phyloP scores from a whole-genome alignment of 2,888 invertebrate species.

The Camponotus fellah region DNA sequence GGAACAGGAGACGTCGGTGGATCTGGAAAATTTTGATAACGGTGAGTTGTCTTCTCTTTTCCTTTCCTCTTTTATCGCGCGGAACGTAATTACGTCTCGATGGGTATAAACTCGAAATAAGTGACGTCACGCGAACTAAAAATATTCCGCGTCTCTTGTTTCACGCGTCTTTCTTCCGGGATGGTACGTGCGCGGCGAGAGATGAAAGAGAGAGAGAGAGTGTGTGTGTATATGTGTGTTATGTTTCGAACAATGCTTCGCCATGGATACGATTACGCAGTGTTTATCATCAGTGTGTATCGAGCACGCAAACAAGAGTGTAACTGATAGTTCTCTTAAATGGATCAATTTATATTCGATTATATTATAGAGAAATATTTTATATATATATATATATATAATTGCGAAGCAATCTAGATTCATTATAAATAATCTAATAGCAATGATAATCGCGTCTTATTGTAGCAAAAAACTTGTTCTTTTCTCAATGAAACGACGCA shows the following conservation, averaged over 20 bases:
- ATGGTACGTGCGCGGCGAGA: background rate
- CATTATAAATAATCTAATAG: background rate
- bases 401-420: background rate
- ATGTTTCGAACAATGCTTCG: background rate
- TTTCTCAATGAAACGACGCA: background rate
- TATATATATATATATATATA: background rate
- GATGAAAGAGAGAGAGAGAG: background rate
- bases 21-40: slow-evolving; percentile 17
- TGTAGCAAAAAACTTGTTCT: background rate
- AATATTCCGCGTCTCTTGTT: background rate
- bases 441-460: background rate
- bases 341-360: background rate
- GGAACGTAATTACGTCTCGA: background rate
- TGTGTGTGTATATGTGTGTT: background rate
- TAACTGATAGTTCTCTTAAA: background rate
- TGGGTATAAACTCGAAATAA: background rate
- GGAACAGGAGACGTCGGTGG: background rate
- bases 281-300: background rate
- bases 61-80: background rate
- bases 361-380: background rate
- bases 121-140: background rate
- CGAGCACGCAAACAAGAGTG: background rate
- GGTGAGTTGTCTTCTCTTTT: slow-evolving; percentile 9
- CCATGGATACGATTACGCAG: background rate
- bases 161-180: background rate